Evolutionary conservation across 1,140 invertebrate genomes (phyloP).

Genomic region (Drosophila sulfurigaster): DNA sequence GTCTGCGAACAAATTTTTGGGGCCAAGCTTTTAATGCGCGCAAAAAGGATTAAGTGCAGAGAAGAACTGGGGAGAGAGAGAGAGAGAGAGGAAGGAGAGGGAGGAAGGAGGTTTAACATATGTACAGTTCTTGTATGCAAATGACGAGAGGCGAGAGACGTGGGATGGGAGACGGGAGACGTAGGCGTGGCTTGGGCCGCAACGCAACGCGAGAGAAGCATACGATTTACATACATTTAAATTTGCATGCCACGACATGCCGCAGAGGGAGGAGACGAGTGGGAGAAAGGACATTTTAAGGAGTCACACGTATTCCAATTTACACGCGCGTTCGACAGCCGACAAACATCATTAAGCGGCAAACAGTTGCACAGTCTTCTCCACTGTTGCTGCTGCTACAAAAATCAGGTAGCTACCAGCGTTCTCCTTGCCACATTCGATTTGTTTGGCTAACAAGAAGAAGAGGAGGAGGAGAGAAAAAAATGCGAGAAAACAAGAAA

Average conservation of each 20-base stretch:
- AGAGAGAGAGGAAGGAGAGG: not conserved
- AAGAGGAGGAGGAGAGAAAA: no score
- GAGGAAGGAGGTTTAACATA: slow-evolving; percentile 36
- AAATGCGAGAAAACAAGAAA: slow-evolving; percentile 15
- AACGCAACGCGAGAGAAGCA: slow-evolving; percentile 44
- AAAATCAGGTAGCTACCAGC: not conserved
- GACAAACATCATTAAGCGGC: slow-evolving; percentile 66
- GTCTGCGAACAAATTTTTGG: slow-evolving; percentile 52
- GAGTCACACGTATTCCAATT: slow-evolving; percentile 58
- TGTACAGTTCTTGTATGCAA: slow-evolving; percentile 59
- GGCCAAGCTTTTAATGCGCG: slow-evolving; percentile 63
- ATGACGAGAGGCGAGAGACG: slow-evolving; percentile 20
- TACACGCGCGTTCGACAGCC: slow-evolving; percentile 59
- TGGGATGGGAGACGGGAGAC: not conserved
- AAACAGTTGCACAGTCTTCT: slow-evolving; percentile 42
- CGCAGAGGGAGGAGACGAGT: not conserved
- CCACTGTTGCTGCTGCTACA: no score
- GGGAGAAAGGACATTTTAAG: slow-evolving; percentile 1
- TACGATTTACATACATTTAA: slow-evolving; percentile 70
- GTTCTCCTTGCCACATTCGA: slow-evolving; percentile 15
- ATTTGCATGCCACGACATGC: slow-evolving; percentile 51
- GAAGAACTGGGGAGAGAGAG: not conserved
- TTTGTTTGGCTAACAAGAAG: slow-evolving; percentile 25
- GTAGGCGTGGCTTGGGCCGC: slow-evolving; percentile 28
- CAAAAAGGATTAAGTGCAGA: slow-evolving; percentile 62